Evolutionary conservation across 30 jellyfish, hydroid and myxozoan species (phyloP).

Genomic region (Cassiopea andromeda): DNA sequence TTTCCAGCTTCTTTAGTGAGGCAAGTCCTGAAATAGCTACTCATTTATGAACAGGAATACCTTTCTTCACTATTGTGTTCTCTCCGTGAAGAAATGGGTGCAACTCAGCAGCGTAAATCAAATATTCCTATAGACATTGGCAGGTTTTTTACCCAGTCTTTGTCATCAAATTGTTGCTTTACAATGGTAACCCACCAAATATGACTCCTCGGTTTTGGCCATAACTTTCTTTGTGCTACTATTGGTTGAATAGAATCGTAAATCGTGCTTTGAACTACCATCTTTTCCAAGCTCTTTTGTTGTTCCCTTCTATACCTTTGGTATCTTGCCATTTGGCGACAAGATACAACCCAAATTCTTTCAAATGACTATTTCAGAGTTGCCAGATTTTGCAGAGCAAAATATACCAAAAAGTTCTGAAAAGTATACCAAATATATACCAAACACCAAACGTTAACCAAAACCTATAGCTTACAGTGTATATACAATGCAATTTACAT

Average conservation of each 20-base stretch:
- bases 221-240: not conserved
- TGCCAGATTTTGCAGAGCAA: too few relatives aligned
- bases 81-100: constrained; percentile 2
- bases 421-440: too few relatives aligned
- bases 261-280: not conserved
- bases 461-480: too few relatives aligned
- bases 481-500: too few relatives aligned
- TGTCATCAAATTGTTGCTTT: not conserved
- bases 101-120: not conserved
- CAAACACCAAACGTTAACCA: too few relatives aligned
- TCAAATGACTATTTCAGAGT: not conserved
- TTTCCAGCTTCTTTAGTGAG: too few relatives aligned
- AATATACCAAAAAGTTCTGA: too few relatives aligned
- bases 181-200: constrained; percentile 29
- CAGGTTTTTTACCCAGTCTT: constrained; percentile 14
- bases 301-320: not conserved
- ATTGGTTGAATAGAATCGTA: not conserved
- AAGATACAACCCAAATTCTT: not conserved
- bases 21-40: constrained; percentile 1
- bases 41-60: constrained; percentile 14
- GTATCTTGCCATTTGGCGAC: not conserved
- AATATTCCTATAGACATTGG: constrained; percentile 9
- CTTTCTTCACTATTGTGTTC: constrained; percentile 13
- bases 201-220: constrained; percentile 15
- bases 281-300: not conserved